A percentile compares a stretch with the other conserved stretches of the same genome.
phyloP scores from a whole-genome alignment of 1,140 invertebrate genomes.

The Drosophila rhopaloa region DNA sequence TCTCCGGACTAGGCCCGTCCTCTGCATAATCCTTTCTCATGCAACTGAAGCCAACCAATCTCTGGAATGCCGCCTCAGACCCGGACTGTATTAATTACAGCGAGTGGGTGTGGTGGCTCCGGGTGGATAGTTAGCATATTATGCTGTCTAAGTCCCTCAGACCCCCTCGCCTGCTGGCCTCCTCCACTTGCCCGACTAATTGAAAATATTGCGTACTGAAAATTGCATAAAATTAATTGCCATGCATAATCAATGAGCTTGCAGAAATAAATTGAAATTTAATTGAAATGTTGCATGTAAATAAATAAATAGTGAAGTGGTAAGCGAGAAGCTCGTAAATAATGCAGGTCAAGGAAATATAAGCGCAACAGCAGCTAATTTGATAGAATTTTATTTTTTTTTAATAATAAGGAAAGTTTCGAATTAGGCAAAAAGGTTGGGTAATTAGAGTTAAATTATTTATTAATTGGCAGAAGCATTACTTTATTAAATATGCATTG shows the following conservation, averaged over 20 bases:
- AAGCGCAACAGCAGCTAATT: not conserved
- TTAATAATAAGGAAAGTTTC: not conserved
- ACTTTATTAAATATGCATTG: too few relatives aligned
- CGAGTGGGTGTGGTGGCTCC: not conserved
- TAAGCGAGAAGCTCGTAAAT: conserved; percentile 15
- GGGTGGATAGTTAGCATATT: conserved; percentile 14
- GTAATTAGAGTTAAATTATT: conserved; percentile 12
- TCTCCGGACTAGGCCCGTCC: not conserved
- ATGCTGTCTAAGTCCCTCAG: conserved; percentile 1
- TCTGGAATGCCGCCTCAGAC: conserved; percentile 1
- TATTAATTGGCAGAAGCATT: not conserved
- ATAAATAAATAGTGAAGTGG: conserved; percentile 29
- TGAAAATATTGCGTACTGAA: conserved; percentile 40
- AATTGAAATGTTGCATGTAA: conserved; percentile 50
- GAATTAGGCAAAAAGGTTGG: too few relatives aligned
- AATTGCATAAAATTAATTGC: conserved; percentile 53
- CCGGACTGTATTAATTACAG: conserved; percentile 35
- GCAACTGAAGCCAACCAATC: conserved; percentile 48
- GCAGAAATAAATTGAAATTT: conserved; percentile 60
- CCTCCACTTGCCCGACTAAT: conserved; percentile 19
- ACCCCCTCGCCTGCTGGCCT: not conserved
- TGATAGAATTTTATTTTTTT: not conserved
- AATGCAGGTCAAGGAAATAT: conserved; percentile 35
- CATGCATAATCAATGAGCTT: conserved; percentile 49
- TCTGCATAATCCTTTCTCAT: conserved; percentile 14